phyloP scores from a whole-genome alignment of 2,797 vertebrate species.

The Emys orbicularis region DNA sequence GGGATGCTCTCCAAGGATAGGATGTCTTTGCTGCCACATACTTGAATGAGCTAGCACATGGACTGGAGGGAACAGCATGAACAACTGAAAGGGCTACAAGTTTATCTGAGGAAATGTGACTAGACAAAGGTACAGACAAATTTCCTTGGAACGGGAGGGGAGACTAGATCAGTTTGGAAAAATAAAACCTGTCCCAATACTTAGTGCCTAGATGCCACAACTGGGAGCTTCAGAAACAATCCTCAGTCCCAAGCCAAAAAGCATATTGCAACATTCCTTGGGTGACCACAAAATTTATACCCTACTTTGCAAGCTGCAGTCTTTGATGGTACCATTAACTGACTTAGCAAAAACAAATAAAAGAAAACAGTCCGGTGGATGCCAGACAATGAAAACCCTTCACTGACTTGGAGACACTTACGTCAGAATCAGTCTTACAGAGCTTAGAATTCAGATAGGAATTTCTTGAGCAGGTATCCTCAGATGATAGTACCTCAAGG shows the following conservation, averaged over 20 bases:
- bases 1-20: neutral
- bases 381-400: conserved; percentile 10
- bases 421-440: conserved; percentile 25
- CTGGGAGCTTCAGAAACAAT: neutral
- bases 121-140: neutral
- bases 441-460: conserved; percentile 8
- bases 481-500: conserved; percentile 4
- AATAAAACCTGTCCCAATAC: neutral
- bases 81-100: neutral
- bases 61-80: neutral
- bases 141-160: accelerated
- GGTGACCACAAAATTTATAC: conserved; percentile 16
- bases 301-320: neutral
- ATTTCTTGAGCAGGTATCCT: conserved; percentile 32
- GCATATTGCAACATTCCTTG: conserved; percentile 40
- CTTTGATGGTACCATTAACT: conserved; percentile 8
- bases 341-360: conserved; percentile 1
- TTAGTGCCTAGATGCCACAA: neutral
- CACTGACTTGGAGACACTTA: conserved; percentile 27
- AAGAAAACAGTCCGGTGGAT: conserved; percentile 10
- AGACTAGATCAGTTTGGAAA: neutral
- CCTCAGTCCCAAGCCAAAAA: conserved; percentile 22
- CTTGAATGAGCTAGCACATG: accelerated
- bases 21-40: neutral
- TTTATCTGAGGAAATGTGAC: neutral